Evolutionary conservation across 2,888 invertebrate species (phyloP).

Genomic region (Bursaphelenchus okinawaensis): DNA sequence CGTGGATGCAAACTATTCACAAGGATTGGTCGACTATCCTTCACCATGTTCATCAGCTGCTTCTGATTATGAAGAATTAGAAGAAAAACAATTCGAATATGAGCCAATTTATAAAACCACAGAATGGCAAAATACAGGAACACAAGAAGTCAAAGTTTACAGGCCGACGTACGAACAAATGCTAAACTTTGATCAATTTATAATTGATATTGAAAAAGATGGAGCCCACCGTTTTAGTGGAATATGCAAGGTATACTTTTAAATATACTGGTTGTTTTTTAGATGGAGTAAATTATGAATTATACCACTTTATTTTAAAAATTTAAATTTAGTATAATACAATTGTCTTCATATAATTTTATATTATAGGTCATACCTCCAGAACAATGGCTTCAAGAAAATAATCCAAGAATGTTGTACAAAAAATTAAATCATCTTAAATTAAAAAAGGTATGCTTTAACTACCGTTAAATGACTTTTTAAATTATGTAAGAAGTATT

Average conservation of each 20-base stretch:
- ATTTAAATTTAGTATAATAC: no score
- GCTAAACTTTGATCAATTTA: conserved; percentile 82
- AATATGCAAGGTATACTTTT: background rate
- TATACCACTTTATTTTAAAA: no score
- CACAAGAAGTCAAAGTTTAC: conserved; percentile 67
- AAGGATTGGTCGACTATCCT: no score
- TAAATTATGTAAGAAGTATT: no score
- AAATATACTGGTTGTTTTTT: no score
- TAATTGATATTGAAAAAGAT: background rate
- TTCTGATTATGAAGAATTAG: no score
- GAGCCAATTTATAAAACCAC: background rate
- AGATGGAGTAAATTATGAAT: no score
- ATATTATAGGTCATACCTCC: background rate
- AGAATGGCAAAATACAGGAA: background rate
- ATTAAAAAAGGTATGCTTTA: background rate
- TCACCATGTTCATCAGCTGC: no score
- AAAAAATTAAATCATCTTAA: background rate
- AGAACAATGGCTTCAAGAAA: background rate
- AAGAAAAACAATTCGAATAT: no score
- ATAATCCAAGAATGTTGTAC: background rate
- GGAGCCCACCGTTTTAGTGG: background rate
- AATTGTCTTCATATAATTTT: no score
- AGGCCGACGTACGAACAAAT: conserved; percentile 94
- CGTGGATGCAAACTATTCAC: no score
- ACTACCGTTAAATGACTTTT: background rate